phyloP scores from a whole-genome alignment of 1,140 invertebrate species.

The Chionoecetes opilio region DNA sequence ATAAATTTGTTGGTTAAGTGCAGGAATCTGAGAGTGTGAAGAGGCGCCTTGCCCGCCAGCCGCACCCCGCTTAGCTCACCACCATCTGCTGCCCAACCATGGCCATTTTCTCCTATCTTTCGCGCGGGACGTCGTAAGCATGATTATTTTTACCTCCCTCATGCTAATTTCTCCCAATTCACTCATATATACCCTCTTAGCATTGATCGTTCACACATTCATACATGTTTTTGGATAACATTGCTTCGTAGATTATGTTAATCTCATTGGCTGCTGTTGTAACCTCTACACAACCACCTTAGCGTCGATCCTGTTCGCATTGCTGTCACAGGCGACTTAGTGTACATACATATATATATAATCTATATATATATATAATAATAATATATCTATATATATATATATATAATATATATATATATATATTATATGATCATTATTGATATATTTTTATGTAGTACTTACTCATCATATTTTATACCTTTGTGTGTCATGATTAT shows the following conservation, averaged over 20 bases:
- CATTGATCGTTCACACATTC: too few relatives aligned
- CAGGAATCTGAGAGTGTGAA: background rate
- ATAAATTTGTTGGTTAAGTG: background rate
- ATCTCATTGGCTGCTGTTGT: too few relatives aligned
- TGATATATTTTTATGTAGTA: background rate
- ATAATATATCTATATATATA: constrained; percentile 43
- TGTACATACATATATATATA: constrained; percentile 16
- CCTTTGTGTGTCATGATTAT: too few relatives aligned
- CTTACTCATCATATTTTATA: too few relatives aligned
- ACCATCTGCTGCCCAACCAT: background rate
- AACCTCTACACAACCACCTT: too few relatives aligned
- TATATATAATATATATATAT: constrained; percentile 47
- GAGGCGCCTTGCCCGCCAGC: background rate
- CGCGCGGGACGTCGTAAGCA: background rate
- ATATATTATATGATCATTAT: constrained; percentile 33
- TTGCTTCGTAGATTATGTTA: too few relatives aligned
- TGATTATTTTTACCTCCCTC: background rate
- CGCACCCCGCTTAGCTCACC: background rate
- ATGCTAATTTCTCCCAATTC: background rate
- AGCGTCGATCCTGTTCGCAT: too few relatives aligned
- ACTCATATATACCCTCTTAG: too few relatives aligned
- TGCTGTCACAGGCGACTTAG: too few relatives aligned
- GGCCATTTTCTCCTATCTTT: background rate
- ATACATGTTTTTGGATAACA: too few relatives aligned
- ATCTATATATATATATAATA: background rate